These are phyloP conservation scores for Agapostemon virescens DNA, from an alignment of 2,888 invertebrate species.

Conservation along the genomic window DNA sequence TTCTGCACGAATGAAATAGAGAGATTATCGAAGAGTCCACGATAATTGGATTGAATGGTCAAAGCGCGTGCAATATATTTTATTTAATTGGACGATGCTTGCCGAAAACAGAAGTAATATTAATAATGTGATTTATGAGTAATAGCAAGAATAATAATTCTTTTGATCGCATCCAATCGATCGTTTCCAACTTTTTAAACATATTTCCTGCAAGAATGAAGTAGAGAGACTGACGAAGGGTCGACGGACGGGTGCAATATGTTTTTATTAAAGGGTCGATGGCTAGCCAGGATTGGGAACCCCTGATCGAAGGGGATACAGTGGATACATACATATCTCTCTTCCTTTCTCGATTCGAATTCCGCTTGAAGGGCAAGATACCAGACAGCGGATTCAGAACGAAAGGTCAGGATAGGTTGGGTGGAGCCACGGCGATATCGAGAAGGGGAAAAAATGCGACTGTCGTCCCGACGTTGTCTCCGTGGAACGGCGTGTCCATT, in stretches of 20 bases:
- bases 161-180: no score
- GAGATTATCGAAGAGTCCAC: not conserved
- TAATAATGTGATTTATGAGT: no score
- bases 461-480: constrained; percentile 11
- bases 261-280: not conserved
- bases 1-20: not conserved
- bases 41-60: no score
- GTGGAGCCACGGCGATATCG: constrained; percentile 18
- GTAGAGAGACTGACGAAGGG: not conserved
- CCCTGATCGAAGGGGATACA: constrained; percentile 1
- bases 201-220: not conserved
- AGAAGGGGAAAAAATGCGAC: constrained; percentile 30
- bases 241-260: not conserved
- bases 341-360: constrained; percentile 5
- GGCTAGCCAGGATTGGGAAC: not conserved
- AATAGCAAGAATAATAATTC: no score
- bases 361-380: not conserved
- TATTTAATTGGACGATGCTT: no score
- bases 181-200: no score
- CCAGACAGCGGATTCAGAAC: not conserved
- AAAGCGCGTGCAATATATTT: not conserved
- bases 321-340: not conserved
- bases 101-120: no score
- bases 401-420: constrained; percentile 12
- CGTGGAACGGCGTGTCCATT: constrained; percentile 46